Evolutionary conservation across 1,140 invertebrate genomes (phyloP).

Genomic region (Drosophila tristis): DNA sequence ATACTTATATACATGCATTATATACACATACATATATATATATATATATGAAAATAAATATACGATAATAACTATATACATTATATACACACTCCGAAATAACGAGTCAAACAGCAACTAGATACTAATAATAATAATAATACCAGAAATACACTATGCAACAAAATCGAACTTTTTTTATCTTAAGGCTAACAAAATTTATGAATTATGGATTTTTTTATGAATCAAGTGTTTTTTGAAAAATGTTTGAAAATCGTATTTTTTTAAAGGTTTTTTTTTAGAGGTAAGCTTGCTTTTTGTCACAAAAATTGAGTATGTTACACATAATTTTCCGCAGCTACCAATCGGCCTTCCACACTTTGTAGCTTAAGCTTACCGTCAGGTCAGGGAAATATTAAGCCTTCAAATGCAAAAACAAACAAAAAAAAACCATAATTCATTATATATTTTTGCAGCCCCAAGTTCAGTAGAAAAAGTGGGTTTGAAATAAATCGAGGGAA

Average conservation of each 20-base stretch:
- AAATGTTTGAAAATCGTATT: no score
- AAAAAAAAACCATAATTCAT: slow-evolving; percentile 2
- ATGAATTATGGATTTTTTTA: no score
- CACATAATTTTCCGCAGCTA: no score
- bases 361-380: neutral
- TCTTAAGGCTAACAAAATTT: no score
- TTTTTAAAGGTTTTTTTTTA: no score
- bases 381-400: slow-evolving; percentile 1
- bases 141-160: slow-evolving; percentile 25
- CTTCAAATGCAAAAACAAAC: slow-evolving; percentile 19
- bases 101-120: slow-evolving; percentile 35
- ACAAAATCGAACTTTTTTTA: no score
- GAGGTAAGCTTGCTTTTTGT: no score
- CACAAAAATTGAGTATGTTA: no score
- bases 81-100: slow-evolving; percentile 48
- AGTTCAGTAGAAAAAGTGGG: neutral
- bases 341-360: slow-evolving; percentile 2
- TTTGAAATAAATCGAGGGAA: no score
- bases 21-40: slow-evolving; percentile 45
- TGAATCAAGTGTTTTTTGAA: no score
- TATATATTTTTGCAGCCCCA: no score
- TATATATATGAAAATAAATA: slow-evolving; percentile 39
- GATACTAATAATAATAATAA: slow-evolving; percentile 12
- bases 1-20: slow-evolving; percentile 62
- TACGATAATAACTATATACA: slow-evolving; percentile 50